Evolutionary conservation across 2,888 invertebrate genomes (phyloP).

Genomic region (Polylopha cassiicola): DNA sequence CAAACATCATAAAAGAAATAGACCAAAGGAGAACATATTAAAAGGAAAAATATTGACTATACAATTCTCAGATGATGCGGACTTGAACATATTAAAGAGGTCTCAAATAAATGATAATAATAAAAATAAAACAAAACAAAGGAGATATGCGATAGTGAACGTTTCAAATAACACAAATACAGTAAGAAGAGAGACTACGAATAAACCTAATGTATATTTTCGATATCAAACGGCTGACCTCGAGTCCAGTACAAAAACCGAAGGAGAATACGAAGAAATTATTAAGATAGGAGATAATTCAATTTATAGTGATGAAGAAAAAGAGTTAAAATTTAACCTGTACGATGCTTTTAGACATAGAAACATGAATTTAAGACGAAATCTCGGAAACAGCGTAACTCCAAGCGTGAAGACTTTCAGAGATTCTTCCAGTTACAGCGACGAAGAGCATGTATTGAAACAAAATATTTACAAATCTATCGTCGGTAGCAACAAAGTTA

Average conservation of each 20-base stretch:
- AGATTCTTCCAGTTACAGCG: conserved; percentile 19
- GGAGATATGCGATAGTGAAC: background rate
- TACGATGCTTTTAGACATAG: conserved; percentile 22
- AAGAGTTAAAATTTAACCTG: conserved; percentile 20
- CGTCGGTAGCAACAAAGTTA: conserved; percentile 21
- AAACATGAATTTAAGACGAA: background rate
- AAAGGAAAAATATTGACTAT: too few relatives aligned
- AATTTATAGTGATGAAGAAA: conserved; percentile 31
- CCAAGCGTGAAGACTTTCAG: background rate
- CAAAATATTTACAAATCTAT: conserved; percentile 32
- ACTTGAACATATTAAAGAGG: too few relatives aligned
- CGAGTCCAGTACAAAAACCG: background rate
- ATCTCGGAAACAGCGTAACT: background rate
- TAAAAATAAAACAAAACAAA: conserved; percentile 7
- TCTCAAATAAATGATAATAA: background rate
- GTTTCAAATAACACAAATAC: background rate
- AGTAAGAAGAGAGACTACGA: background rate
- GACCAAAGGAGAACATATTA: too few relatives aligned
- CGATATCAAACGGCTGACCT: background rate
- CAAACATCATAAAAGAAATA: too few relatives aligned
- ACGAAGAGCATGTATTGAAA: conserved; percentile 27
- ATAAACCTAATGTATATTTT: background rate
- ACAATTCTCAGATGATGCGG: too few relatives aligned
- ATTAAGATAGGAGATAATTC: conserved; percentile 18
- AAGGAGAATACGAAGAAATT: background rate